A percentile compares a stretch with the other conserved stretches of the same genome.
Evolutionary conservation across 2,888 invertebrate genomes (phyloP).

Genomic region (Hypolimnas misippus): DNA sequence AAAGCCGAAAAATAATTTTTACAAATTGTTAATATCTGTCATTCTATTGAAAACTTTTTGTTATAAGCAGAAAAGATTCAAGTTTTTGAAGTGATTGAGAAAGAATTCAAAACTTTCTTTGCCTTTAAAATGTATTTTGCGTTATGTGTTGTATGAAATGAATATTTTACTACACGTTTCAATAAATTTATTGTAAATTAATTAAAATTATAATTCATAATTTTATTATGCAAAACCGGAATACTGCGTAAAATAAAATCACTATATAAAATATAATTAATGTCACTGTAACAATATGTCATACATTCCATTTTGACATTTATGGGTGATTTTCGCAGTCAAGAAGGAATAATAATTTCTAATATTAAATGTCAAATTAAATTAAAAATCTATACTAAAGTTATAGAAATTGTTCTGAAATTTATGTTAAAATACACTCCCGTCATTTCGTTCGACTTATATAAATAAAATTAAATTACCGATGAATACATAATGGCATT

Average conservation of each 20-base stretch:
- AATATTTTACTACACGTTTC: too few species aligned
- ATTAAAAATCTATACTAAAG: constrained; percentile 2
- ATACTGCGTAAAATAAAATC: too few species aligned
- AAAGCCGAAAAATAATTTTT: too few species aligned
- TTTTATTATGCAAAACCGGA: too few species aligned
- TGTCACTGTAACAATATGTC: constrained; percentile 6
- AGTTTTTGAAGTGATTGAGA: too few species aligned
- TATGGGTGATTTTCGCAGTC: neutral
- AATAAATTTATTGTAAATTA: too few species aligned
- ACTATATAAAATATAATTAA: neutral
- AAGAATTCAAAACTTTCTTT: too few species aligned
- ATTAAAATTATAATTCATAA: too few species aligned
- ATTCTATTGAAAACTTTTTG: too few species aligned
- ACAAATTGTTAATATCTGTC: neutral
- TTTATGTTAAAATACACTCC: neutral
- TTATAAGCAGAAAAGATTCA: too few species aligned
- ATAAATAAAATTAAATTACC: neutral
- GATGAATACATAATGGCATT: constrained; percentile 2
- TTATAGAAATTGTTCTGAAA: neutral
- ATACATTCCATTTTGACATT: neutral
- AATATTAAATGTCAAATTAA: constrained; percentile 2
- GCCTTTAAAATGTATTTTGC: too few species aligned
- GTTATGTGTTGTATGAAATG: too few species aligned
- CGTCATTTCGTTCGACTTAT: neutral
- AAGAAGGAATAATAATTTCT: neutral